Evolutionary conservation across 2,113 vertebrate species (phyloP).

Genomic region (Alexandromys fortis): DNA sequence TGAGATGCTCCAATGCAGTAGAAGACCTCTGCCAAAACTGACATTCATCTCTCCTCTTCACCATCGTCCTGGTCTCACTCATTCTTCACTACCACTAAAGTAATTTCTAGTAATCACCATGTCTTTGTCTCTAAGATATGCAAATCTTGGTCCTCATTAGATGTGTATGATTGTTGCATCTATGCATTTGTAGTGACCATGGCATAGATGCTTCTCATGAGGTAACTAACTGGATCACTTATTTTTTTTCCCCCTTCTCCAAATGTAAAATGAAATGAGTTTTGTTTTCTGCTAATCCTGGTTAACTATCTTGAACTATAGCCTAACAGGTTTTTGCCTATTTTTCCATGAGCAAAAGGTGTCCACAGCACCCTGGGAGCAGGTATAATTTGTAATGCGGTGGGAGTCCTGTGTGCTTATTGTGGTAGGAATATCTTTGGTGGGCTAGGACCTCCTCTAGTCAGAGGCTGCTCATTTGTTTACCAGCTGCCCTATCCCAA

Average conservation of each 20-base stretch:
- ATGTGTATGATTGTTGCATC: neutral
- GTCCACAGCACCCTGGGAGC: neutral
- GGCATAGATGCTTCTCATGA: too few species aligned
- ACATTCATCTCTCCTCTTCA: neutral
- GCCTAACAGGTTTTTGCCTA: neutral
- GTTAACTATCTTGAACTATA: neutral
- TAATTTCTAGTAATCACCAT: too few species aligned
- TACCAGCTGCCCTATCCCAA: too few species aligned
- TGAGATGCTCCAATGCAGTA: rapidly evolving
- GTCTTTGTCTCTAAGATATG: neutral
- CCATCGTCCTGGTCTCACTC: neutral
- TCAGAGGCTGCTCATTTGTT: too few species aligned
- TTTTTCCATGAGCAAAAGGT: neutral
- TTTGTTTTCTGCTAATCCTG: neutral
- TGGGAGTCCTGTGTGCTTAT: neutral
- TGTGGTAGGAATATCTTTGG: neutral
- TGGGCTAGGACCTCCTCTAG: neutral
- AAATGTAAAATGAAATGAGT: neutral
- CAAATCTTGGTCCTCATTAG: neutral
- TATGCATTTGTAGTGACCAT: neutral
- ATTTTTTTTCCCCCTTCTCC: neutral
- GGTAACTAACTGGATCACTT: neutral
- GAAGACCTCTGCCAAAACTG: neutral
- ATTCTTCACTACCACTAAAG: neutral
- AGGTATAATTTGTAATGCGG: neutral